Percentiles rank a stretch among this genome's conserved stretches.
phyloP scores from a whole-genome alignment of 2,888 invertebrate genomes.

The Leptopilina syphax region DNA sequence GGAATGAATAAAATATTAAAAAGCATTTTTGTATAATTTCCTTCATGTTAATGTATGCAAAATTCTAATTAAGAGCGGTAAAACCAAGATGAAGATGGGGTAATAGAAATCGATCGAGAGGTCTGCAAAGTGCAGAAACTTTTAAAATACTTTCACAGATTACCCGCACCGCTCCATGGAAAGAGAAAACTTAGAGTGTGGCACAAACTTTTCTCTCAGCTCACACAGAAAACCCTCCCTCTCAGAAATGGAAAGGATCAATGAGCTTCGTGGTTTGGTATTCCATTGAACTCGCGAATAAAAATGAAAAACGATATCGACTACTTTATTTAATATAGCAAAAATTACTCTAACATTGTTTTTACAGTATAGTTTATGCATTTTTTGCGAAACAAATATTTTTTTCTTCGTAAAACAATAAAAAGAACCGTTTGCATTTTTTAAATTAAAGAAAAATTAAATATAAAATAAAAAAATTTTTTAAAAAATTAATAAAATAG shows the following conservation, averaged over 20 bases:
- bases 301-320: slow-evolving; percentile 11
- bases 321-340: not conserved
- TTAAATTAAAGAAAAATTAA: too few species aligned
- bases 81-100: slow-evolving; percentile 20
- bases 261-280: not conserved
- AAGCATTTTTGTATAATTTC: too few species aligned
- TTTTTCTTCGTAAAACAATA: not conserved
- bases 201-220: slow-evolving; percentile 27
- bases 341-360: slow-evolving; percentile 9
- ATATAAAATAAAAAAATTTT: too few species aligned
- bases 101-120: slow-evolving; percentile 25
- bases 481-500: too few species aligned
- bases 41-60: slow-evolving; percentile 17
- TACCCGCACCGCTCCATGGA: slow-evolving; percentile 14
- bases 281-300: slow-evolving; percentile 3
- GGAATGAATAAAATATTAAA: slow-evolving; percentile 4
- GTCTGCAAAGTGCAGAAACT: slow-evolving; percentile 27
- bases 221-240: too few species aligned
- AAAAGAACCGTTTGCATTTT: too few species aligned
- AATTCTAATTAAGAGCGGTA: slow-evolving; percentile 11
- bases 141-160: slow-evolving; percentile 29
- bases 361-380: not conserved
- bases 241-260: slow-evolving; percentile 25
- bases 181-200: slow-evolving; percentile 11
- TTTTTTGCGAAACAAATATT: not conserved